Conservation (phyloP, 2,888 invertebrate species). For the Nymphalis polychloros region DNA sequence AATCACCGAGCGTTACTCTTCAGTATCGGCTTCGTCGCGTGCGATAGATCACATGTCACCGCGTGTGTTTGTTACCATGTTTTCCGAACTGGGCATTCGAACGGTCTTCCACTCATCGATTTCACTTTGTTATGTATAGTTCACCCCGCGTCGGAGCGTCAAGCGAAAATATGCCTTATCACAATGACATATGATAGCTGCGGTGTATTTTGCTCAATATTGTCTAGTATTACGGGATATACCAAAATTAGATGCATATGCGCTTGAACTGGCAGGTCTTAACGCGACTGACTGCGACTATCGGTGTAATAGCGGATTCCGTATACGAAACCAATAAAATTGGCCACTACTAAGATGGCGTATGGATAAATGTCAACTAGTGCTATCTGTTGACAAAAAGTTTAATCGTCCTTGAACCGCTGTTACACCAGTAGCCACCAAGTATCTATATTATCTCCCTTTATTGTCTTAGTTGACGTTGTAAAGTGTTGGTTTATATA, state of each 20-base stretch:
- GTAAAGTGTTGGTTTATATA: conserved; percentile 79
- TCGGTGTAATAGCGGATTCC: conserved; percentile 19
- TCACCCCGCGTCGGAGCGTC: conserved; percentile 38
- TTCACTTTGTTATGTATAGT: conserved; percentile 70
- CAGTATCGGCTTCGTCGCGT: neutral
- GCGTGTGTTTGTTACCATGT: conserved; percentile 65
- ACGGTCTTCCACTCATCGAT: conserved; percentile 59
- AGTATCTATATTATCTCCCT: conserved; percentile 47
- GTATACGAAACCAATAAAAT: neutral
- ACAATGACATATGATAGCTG: conserved; percentile 29
- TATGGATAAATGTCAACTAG: neutral
- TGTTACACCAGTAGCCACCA: conserved; percentile 32
- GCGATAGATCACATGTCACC: conserved; percentile 12
- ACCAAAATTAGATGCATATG: conserved; percentile 30
- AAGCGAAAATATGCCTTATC: conserved; percentile 31
- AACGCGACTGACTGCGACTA: conserved; percentile 14
- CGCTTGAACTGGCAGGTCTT: conserved; percentile 13
- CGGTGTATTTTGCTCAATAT: conserved; percentile 64
- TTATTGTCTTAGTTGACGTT: conserved; percentile 67
- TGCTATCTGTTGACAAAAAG: neutral
- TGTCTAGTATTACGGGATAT: conserved; percentile 62
- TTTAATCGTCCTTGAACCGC: conserved; percentile 7
- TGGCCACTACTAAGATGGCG: neutral
- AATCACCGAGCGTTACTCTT: too few species aligned
- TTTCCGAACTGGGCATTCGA: conserved; percentile 66